These are phyloP conservation scores for Calypte anna DNA, from an alignment of 2,113 vertebrate species.

Conservation along the genomic window DNA sequence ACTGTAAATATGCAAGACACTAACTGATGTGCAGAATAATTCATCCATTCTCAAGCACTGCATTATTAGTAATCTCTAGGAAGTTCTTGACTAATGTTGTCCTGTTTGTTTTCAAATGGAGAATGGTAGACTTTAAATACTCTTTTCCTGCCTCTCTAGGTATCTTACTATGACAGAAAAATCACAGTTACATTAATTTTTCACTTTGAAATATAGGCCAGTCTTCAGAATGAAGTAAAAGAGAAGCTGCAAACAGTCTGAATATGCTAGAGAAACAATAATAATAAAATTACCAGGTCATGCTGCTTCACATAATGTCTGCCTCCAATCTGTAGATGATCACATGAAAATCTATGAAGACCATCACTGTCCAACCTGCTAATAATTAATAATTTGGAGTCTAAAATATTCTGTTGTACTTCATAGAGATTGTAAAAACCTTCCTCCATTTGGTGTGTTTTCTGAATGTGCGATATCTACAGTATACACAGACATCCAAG, in stretches of 20 bases:
- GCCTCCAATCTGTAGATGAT: constrained; percentile 27
- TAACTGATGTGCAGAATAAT: constrained; percentile 39
- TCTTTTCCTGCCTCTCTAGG: background rate
- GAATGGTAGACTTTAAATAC: background rate
- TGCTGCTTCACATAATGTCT: constrained; percentile 26
- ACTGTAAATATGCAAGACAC: constrained; percentile 67
- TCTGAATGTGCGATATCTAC: constrained; percentile 27
- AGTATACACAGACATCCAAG: constrained; percentile 7
- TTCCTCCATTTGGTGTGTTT: background rate
- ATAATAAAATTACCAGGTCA: background rate
- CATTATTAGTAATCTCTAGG: background rate
- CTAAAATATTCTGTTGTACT: background rate
- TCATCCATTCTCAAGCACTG: background rate
- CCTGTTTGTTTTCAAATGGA: background rate
- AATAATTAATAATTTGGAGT: background rate
- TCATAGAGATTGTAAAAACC: background rate
- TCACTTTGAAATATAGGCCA: background rate
- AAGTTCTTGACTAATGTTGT: background rate
- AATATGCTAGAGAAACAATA: constrained; percentile 18
- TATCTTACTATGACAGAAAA: background rate
- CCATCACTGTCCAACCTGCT: background rate
- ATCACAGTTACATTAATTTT: background rate
- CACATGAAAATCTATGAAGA: constrained; percentile 1
- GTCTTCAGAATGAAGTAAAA: background rate
- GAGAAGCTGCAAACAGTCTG: background rate